A percentile compares a stretch with the other conserved stretches of the same genome.
phyloP scores from a whole-genome alignment of 1,140 invertebrate species.

The Arctopsyche grandis region DNA sequence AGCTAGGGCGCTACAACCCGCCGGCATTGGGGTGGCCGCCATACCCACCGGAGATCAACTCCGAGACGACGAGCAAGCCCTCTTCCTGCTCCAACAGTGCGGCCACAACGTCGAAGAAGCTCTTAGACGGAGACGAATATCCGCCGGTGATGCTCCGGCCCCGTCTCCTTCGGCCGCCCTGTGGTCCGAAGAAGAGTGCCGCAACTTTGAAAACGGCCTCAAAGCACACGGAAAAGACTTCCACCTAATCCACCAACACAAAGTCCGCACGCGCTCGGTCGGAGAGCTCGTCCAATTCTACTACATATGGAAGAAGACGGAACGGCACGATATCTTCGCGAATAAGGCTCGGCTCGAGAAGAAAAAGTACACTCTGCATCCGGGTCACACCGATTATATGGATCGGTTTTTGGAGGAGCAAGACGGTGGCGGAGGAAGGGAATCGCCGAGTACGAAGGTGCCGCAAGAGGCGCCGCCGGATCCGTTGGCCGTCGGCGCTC shows the following conservation, averaged over 20 bases:
- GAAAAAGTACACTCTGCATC: constrained; percentile 88
- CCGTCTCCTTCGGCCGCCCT: constrained; percentile 81
- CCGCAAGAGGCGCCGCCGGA: constrained; percentile 62
- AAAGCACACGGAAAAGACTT: constrained; percentile 96
- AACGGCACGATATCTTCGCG: constrained; percentile 92
- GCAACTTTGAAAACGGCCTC: constrained; percentile 95
- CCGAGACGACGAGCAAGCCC: constrained; percentile 93
- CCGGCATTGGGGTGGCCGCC: constrained; percentile 66
- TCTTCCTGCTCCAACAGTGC: constrained; percentile 92
- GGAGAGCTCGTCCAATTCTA: constrained; percentile 98
- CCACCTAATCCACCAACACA: constrained; percentile 92
- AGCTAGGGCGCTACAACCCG: constrained; percentile 66
- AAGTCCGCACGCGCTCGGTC: constrained; percentile 93
- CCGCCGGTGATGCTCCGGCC: constrained; percentile 74
- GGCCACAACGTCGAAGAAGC: constrained; percentile 95
- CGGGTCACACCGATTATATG: constrained; percentile 88
- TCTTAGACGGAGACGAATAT: constrained; percentile 81
- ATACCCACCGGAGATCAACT: constrained; percentile 83
- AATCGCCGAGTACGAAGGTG: constrained; percentile 63
- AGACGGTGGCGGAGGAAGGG: constrained; percentile 66
- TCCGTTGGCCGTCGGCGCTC: constrained; percentile 63
- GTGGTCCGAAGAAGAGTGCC: constrained; percentile 98
- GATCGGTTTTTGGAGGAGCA: constrained; percentile 87
- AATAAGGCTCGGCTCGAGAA: constrained; percentile 86
- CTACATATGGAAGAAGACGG: constrained; percentile 99